These are phyloP conservation scores for Ylistrum balloti DNA, from an alignment of 1,140 invertebrate species.

Conservation along the genomic window DNA sequence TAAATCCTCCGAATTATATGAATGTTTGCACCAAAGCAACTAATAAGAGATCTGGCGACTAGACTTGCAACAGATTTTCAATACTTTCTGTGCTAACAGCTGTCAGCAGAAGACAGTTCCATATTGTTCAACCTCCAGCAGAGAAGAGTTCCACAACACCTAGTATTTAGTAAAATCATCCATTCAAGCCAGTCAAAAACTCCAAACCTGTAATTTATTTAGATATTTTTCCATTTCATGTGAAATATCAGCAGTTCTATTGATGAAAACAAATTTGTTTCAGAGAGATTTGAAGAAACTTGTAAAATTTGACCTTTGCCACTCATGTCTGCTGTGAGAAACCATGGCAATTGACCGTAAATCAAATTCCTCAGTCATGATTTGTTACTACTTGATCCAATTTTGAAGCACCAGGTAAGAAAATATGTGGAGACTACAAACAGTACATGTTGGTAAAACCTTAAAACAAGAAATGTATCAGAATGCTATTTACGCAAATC, in stretches of 20 bases:
- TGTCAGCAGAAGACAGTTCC: constrained; percentile 13
- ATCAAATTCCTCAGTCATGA: no score
- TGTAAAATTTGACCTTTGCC: not conserved
- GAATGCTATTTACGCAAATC: no score
- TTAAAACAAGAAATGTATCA: not conserved
- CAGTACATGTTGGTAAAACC: no score
- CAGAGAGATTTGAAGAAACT: not conserved
- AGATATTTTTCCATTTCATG: constrained; percentile 35
- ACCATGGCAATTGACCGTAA: no score
- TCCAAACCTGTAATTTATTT: constrained; percentile 28
- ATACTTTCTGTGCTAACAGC: not conserved
- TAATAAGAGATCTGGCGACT: not conserved
- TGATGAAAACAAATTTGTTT: constrained; percentile 35
- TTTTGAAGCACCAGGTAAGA: no score
- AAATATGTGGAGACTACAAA: no score
- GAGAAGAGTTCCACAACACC: not conserved
- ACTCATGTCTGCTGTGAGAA: not conserved
- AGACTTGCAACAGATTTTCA: not conserved
- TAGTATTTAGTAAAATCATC: constrained; percentile 21
- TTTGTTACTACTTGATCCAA: no score
- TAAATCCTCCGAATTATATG: constrained; percentile 1
- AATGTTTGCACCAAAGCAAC: not conserved
- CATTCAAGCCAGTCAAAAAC: not conserved
- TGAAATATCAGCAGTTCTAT: not conserved
- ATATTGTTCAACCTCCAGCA: constrained; percentile 5